A percentile compares a stretch with the other conserved stretches of the same genome.
Evolutionary conservation across 2,797 vertebrate species (phyloP).

Genomic region (Tamandua tetradactyla): DNA sequence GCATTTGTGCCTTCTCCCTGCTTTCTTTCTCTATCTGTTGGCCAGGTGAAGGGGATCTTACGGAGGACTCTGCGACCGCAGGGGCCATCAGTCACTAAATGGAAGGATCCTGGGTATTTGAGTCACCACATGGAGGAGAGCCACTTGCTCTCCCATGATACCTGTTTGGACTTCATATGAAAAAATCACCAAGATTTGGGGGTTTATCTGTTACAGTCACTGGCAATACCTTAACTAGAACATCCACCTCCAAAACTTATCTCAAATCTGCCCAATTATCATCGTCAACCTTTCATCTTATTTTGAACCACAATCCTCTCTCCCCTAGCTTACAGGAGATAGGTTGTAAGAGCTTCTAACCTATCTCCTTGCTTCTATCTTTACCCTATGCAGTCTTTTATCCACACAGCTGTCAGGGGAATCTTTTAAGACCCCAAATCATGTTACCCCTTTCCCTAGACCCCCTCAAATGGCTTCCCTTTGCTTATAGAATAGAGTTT

Average conservation of each 20-base stretch:
- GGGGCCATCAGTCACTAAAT: neutral
- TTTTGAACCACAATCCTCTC: neutral
- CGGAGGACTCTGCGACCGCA: neutral
- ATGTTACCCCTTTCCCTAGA: neutral
- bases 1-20: neutral
- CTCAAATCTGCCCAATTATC: neutral
- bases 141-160: neutral
- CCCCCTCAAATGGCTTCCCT: neutral
- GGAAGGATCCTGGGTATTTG: neutral
- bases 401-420: neutral
- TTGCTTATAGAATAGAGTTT: neutral
- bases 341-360: neutral
- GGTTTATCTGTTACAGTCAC: neutral
- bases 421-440: neutral
- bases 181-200: neutral
- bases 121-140: neutral
- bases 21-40: neutral
- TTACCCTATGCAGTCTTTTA: neutral
- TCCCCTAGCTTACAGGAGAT: too few species aligned
- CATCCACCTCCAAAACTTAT: neutral
- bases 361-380: neutral
- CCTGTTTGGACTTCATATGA: neutral
- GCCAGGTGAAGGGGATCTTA: neutral
- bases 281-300: neutral
- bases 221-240: neutral